Percentiles rank a stretch among this genome's conserved stretches.
phyloP scores from a whole-genome alignment of 2,888 invertebrate genomes.

The Tanytarsus gracilentus region DNA sequence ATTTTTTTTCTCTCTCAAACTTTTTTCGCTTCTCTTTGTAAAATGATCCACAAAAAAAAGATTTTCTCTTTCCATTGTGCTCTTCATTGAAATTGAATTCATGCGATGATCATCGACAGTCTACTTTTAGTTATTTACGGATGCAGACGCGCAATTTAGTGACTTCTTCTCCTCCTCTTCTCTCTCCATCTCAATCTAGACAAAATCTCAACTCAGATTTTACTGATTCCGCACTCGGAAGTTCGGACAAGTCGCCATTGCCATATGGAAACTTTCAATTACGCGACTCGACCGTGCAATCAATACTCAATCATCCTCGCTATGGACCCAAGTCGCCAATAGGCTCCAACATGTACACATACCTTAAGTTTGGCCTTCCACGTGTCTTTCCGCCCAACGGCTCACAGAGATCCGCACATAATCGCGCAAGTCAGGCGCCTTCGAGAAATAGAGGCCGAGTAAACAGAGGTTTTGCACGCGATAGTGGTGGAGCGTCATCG shows the following conservation, averaged over 20 bases:
- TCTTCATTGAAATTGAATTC: background rate
- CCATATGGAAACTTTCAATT: conserved; percentile 92
- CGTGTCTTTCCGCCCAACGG: conserved; percentile 81
- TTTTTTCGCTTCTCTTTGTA: background rate
- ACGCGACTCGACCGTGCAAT: conserved; percentile 85
- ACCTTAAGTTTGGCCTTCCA: conserved; percentile 87
- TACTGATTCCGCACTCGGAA: conserved; percentile 86
- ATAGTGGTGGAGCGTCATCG: conserved; percentile 58
- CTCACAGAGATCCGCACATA: conserved; percentile 55
- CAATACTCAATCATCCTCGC: conserved; percentile 71
- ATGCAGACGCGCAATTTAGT: background rate
- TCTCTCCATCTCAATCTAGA: conserved; percentile 45
- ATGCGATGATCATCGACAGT: conserved; percentile 7
- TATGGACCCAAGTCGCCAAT: conserved; percentile 85
- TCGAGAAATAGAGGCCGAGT: conserved; percentile 47
- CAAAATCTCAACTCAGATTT: conserved; percentile 93
- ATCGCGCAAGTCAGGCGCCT: conserved; percentile 38
- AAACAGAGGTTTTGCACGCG: conserved; percentile 48
- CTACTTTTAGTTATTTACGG: background rate
- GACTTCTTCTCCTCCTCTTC: conserved; percentile 6
- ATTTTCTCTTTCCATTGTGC: background rate
- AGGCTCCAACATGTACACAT: conserved; percentile 87
- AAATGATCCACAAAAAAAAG: background rate
- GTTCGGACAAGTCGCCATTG: conserved; percentile 84
- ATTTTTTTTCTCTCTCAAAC: background rate